Base-by-base conservation (phyloP, 2,888 invertebrate species). In the Anarsia innoxiella region DNA sequence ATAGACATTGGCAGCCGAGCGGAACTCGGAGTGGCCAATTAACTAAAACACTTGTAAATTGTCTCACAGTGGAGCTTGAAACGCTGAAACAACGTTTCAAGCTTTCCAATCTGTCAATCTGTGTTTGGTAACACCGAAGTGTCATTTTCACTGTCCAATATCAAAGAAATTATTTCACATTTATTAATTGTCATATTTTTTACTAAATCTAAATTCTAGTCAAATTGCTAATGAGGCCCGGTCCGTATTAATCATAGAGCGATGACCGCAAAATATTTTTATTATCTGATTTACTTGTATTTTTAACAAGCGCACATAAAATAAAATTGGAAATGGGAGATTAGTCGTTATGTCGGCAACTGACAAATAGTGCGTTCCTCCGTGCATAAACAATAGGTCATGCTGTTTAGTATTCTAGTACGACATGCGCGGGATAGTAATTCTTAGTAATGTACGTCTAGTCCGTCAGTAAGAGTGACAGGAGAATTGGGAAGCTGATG, bases 1-100 rank as follows among this genome's bases (percentile, higher is more conserved):
- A 75, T 71, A 65, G 64, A 58, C 60, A 77, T 77, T 78, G 73
- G 73, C 74, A 72, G 61, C 60, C 50, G 57, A 56, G 56, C 55
- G 57, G 52, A 67, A 63, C 62, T 64, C 59, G 42, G 45, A 45
- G n/a, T n/a, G 59, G 55, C 66, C 66, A 67, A 69, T 69, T 68
- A 70, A 64, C 59, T 56, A 63, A 62, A 67, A 69, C 69, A 69
- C 64, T 73, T 73, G 69, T 69, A 62, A 66, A 71, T 64, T 64
- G 66, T 67, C 66, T 63, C 68, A 57, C 57, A 55, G 65, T 66
- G 66, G 68, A 67, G 19, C 19, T 25, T 25, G 25, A 25, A 66
- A 63, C 56, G n/a, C n/a, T n/a, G 58, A 71, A 70, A 71, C 68
- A 66, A 66, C 71, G 68, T 72, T 70, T 64, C 45, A 49, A 31